Conservation (phyloP, 2,113 vertebrate genomes). For the Microtus montanus region DNA sequence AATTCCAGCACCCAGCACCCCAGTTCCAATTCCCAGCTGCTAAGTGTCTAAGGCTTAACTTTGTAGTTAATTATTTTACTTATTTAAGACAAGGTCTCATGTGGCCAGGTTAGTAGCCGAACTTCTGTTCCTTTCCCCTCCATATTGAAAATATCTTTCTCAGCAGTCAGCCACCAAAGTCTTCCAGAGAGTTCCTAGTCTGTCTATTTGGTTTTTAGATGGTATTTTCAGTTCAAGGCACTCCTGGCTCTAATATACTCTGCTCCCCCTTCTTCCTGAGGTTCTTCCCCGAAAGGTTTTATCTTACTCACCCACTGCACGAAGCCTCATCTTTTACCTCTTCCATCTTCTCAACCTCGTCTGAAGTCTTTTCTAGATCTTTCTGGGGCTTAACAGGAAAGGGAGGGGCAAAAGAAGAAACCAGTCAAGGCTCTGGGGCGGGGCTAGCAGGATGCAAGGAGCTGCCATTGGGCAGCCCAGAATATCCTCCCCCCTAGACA, state of each 20-base stretch:
- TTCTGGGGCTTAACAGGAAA: neutral
- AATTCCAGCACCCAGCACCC: neutral
- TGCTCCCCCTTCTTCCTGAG: neutral
- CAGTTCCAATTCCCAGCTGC: neutral
- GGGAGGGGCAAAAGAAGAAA: neutral
- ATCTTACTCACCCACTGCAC: slow-evolving; percentile 17
- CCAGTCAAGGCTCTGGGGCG: neutral
- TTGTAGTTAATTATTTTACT: neutral
- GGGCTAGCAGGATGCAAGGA: neutral
- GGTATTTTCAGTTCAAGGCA: neutral
- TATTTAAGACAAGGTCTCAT: neutral
- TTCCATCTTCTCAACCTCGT: slow-evolving; percentile 24
- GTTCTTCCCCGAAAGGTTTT: neutral
- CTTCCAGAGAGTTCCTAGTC: neutral
- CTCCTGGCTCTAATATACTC: neutral
- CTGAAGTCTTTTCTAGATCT: neutral
- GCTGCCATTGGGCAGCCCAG: neutral
- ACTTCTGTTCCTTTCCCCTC: neutral
- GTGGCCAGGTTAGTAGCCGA: neutral
- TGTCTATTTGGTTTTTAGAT: neutral
- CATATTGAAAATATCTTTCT: neutral
- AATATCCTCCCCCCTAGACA: neutral
- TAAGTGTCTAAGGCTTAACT: neutral
- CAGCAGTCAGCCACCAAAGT: neutral
- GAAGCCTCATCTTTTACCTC: neutral